Evolutionary conservation across 2,888 invertebrate species (phyloP), one percentile per base, ranked within the genome.

Genomic region (Plusia festucae): DNA sequence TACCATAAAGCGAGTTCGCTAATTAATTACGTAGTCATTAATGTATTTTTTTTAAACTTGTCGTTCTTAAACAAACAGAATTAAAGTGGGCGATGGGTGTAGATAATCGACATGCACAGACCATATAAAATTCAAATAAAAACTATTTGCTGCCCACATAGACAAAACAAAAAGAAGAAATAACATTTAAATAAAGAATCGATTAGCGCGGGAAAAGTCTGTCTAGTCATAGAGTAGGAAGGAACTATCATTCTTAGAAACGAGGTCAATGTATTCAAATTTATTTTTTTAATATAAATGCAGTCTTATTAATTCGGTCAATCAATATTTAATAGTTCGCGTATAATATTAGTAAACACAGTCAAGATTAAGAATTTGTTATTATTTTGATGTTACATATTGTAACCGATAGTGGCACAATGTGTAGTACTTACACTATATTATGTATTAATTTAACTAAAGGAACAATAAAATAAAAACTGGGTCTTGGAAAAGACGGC

Each of bases 21-120:
- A 60, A 49, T 55, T 57, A 60, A 70, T 54, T 46, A n/a, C n/a
- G n/a, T n/a, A 22, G 32, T 44, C 18, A 52, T 52, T 58, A 53
- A 61, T 59, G 2, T n/a, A 9, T 61, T 32, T 16, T 56, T 58
- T 75, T 71, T 59, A 9, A 20, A 7, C 11, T n/a, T 40, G 8
- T 58, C 32, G 20, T 46, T 65, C 44, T 66, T 66, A 66, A 58
- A 76, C 76, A 44, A 71, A 58, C 65, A 40, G 72, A 56, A 66
- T 40, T 61, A 56, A 54, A 5, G 76, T 71, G 34, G 72, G 73
- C 0, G 27, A 2, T 0, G 5, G 24, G 24, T 24, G 30, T 4
- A 44, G 22, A 77, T 73, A 76, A 72, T 72, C 56, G 57, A 13
- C 24, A 34, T 24, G 5, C 27, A 59, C 53, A 60, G 52, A 22